Evolutionary conservation across 2,797 vertebrate genomes (phyloP).

Genomic region (Anomalospiza imberbis): DNA sequence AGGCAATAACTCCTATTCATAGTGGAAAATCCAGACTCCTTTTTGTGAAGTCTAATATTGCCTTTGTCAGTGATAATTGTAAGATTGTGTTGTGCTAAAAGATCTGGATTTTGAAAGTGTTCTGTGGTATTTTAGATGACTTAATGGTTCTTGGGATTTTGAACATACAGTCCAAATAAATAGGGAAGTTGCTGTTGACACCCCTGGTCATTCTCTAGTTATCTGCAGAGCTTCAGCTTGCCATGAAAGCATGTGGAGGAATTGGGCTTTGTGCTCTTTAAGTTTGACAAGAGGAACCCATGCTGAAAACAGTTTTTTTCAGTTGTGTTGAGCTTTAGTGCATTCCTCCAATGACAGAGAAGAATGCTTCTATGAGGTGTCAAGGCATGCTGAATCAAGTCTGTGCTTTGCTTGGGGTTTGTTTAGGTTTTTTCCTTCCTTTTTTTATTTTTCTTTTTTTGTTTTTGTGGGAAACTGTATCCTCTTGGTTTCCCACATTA

Average conservation of each 20-base stretch:
- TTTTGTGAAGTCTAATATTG: background rate
- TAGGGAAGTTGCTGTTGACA: background rate
- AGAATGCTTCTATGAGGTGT: background rate
- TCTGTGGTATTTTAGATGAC: background rate
- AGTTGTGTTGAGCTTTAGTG: background rate
- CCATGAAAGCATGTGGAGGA: background rate
- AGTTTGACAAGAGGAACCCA: background rate
- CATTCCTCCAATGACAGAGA: background rate
- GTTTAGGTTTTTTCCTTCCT: accelerated
- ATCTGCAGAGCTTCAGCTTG: background rate
- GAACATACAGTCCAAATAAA: accelerated
- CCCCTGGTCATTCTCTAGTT: background rate
- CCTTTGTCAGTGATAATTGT: background rate
- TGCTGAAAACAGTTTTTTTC: background rate
- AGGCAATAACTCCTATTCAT: background rate
- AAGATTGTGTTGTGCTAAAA: background rate
- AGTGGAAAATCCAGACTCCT: background rate
- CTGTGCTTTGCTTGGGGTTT: background rate
- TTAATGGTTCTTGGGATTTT: background rate
- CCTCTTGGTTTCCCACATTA: background rate
- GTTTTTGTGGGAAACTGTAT: background rate
- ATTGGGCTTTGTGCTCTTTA: background rate
- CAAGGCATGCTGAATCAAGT: background rate
- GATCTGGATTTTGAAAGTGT: background rate
- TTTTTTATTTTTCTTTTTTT: background rate